phyloP scores from a whole-genome alignment of 2,888 invertebrate genomes.

The Lacanobia wlatinum region DNA sequence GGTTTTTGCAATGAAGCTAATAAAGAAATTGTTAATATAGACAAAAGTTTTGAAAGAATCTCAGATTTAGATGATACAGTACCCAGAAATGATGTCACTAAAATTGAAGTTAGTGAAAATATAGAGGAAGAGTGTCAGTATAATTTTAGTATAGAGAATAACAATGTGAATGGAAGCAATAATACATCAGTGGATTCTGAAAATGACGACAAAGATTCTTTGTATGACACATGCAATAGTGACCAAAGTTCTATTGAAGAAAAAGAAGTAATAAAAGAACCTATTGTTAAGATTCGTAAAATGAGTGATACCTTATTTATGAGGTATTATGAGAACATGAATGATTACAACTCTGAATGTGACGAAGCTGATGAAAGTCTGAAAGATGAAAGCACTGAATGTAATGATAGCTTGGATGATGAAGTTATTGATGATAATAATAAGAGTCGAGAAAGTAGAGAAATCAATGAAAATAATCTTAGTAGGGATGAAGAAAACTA shows the following conservation, averaged over 20 bases:
- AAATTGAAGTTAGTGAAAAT: slow-evolving; percentile 19
- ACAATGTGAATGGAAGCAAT: slow-evolving; percentile 10
- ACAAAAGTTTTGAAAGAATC: slow-evolving; percentile 4
- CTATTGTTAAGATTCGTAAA: slow-evolving; percentile 75
- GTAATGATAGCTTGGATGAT: neutral
- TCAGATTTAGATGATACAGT: slow-evolving; percentile 25
- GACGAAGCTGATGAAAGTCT: slow-evolving; percentile 43
- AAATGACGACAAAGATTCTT: slow-evolving; percentile 72
- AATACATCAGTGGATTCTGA: slow-evolving; percentile 42
- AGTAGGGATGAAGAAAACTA: slow-evolving; percentile 51
- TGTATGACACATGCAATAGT: slow-evolving; percentile 84
- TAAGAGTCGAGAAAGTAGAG: slow-evolving; percentile 55
- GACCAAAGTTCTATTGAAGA: slow-evolving; percentile 66
- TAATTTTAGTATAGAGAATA: slow-evolving; percentile 19
- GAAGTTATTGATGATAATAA: slow-evolving; percentile 55
- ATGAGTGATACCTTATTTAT: slow-evolving; percentile 78
- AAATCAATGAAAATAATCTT: slow-evolving; percentile 58
- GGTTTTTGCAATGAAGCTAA: slow-evolving; percentile 70
- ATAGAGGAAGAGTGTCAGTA: slow-evolving; percentile 4
- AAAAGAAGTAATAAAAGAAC: slow-evolving; percentile 63
- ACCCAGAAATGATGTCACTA: slow-evolving; percentile 27
- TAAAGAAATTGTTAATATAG: slow-evolving; percentile 8
- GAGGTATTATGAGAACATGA: slow-evolving; percentile 74
- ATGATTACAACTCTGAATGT: slow-evolving; percentile 48
- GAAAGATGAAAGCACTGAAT: neutral